These are phyloP conservation scores for Netelia virgata DNA, from an alignment of 2,888 invertebrate genomes.

Conservation along the genomic window DNA sequence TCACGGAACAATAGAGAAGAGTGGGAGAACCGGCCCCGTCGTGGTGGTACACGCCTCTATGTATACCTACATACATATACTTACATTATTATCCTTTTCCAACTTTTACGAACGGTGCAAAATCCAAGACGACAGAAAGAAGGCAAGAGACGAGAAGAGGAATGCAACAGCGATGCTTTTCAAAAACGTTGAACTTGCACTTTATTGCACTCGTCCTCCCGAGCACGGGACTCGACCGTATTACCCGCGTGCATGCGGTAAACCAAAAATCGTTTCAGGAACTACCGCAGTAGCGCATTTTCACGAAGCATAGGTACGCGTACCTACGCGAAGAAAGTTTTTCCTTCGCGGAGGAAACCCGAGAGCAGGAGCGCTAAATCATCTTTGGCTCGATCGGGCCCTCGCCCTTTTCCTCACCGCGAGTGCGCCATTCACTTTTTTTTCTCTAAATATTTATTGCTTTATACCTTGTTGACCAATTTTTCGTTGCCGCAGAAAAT, in stretches of 20 bases:
- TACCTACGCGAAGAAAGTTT: constrained; percentile 42
- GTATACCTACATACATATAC: background rate
- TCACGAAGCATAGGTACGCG: background rate
- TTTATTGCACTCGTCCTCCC: constrained; percentile 60
- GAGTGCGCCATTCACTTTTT: constrained; percentile 47
- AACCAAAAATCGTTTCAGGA: constrained; percentile 70
- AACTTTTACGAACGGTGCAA: background rate
- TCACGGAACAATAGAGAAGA: constrained; percentile 47
- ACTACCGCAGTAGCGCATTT: constrained; percentile 61
- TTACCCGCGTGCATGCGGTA: constrained; percentile 67
- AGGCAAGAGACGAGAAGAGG: constrained; percentile 27
- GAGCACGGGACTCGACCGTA: background rate
- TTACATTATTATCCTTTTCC: background rate
- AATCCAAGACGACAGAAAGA: background rate
- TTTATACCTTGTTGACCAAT: constrained; percentile 66
- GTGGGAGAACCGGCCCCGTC: constrained; percentile 1
- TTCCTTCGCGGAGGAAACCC: constrained; percentile 6
- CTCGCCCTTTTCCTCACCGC: background rate
- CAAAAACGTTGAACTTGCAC: constrained; percentile 68
- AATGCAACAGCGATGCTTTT: constrained; percentile 47
- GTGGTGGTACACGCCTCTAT: background rate
- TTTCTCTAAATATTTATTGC: constrained; percentile 62
- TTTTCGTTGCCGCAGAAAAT: constrained; percentile 53
- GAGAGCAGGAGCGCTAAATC: constrained; percentile 57
- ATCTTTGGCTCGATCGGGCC: constrained; percentile 34